Conservation (phyloP, 2,888 invertebrate genomes). For the Oxycera nigricornis region DNA sequence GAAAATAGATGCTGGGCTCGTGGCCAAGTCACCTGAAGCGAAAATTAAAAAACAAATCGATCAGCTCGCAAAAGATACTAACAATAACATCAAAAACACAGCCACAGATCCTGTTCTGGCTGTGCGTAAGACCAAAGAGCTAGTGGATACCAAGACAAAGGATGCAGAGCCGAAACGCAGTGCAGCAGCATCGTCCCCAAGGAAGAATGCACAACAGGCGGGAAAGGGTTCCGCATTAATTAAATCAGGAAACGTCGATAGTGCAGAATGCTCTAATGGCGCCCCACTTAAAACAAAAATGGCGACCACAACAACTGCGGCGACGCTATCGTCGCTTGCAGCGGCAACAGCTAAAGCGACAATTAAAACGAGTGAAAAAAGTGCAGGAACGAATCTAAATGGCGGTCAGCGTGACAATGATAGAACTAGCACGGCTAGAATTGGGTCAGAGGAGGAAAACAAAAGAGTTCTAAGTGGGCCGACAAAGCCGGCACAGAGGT, state of each 20-base stretch:
- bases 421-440: conserved; percentile 44
- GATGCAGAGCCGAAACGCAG: conserved; percentile 15
- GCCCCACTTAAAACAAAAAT: not conserved
- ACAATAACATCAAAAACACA: not conserved
- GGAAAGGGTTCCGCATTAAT: conserved; percentile 42
- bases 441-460: conserved; percentile 43
- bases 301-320: conserved; percentile 43
- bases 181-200: conserved; percentile 36
- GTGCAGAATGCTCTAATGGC: conserved; percentile 40
- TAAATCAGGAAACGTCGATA: conserved; percentile 42
- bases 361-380: conserved; percentile 41
- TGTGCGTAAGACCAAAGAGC: conserved; percentile 6
- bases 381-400: conserved; percentile 39
- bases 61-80: conserved; percentile 20
- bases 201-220: conserved; percentile 45
- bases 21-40: conserved; percentile 60
- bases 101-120: not conserved
- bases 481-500: conserved; percentile 42
- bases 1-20: conserved; percentile 60
- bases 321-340: conserved; percentile 50
- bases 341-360: conserved; percentile 5
- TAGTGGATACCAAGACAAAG: conserved; percentile 15
- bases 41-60: conserved; percentile 48
- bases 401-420: conserved; percentile 40
- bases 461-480: conserved; percentile 40